phyloP scores from a whole-genome alignment of 2,113 vertebrate species.

The Pelodiscus sinensis region DNA sequence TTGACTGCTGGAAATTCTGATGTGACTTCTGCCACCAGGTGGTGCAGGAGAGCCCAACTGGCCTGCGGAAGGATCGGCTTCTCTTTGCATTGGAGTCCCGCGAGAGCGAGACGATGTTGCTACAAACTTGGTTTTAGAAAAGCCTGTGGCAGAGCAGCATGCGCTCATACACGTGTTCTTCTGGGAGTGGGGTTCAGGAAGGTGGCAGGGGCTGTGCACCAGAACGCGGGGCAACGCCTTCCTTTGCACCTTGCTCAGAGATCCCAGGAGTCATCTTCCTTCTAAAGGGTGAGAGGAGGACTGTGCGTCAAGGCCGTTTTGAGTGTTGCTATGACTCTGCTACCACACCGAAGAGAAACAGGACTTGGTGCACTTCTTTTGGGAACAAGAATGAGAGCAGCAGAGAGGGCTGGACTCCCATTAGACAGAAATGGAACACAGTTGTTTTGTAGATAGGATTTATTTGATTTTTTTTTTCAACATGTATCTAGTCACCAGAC shows the following conservation, averaged over 20 bases:
- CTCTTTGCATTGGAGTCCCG: not conserved
- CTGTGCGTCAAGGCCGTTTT: not conserved
- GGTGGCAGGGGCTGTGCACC: not conserved
- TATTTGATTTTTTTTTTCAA: not conserved
- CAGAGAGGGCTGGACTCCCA: not conserved
- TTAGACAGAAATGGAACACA: not conserved
- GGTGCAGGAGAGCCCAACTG: not conserved
- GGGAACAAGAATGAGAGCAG: not conserved
- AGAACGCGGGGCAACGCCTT: not conserved
- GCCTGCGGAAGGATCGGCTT: not conserved
- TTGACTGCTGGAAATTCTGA: not conserved
- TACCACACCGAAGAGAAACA: not conserved
- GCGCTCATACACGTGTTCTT: not conserved
- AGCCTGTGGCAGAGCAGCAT: not conserved
- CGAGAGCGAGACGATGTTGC: not conserved
- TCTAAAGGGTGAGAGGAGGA: not conserved
- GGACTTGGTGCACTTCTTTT: not conserved
- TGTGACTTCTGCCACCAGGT: accelerated
- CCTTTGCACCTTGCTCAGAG: not conserved
- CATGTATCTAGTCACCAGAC: not conserved
- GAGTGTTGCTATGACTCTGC: not conserved
- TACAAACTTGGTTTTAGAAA: not conserved
- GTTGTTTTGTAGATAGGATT: not conserved
- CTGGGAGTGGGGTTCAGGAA: not conserved
- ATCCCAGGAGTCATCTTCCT: not conserved